Evolutionary conservation across 2,888 invertebrate genomes (phyloP).

Genomic region (Hydrotaea cyrtoneurina): DNA sequence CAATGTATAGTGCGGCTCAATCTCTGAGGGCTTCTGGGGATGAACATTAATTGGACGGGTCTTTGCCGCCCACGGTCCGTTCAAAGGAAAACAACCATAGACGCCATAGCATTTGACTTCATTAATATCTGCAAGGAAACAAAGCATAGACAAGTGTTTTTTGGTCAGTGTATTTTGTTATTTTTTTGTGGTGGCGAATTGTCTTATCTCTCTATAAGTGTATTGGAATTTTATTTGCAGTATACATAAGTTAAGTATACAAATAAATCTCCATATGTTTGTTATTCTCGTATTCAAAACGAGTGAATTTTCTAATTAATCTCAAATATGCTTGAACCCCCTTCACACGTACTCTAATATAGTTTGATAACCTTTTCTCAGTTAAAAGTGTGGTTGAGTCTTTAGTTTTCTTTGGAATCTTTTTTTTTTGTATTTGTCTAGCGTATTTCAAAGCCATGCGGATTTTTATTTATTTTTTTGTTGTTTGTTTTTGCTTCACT

Average conservation of each 20-base stretch:
- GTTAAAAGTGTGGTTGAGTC: no score
- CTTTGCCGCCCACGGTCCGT: constrained; percentile 89
- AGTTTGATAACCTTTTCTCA: constrained; percentile 40
- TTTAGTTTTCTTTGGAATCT: background rate
- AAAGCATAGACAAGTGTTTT: background rate
- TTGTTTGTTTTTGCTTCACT: background rate
- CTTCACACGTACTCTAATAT: constrained; percentile 48
- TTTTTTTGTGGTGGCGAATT: background rate
- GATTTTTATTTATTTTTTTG: constrained; percentile 41
- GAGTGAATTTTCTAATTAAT: constrained; percentile 33
- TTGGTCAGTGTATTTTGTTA: background rate
- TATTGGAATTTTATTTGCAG: no score
- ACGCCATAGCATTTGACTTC: constrained; percentile 87
- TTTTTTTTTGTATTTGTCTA: background rate
- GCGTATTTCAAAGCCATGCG: no score
- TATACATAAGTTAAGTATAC: no score
- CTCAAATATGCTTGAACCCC: constrained; percentile 56
- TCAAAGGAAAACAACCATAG: constrained; percentile 91
- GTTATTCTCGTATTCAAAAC: no score
- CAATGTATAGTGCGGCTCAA: constrained; percentile 83
- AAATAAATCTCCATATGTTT: no score
- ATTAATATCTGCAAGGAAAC: constrained; percentile 73
- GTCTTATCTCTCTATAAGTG: no score
- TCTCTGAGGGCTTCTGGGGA: constrained; percentile 86
- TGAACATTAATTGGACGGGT: constrained; percentile 90